Evolutionary conservation across 2,797 vertebrate genomes (phyloP), one percentile per base, ranked within the genome.

Genomic region (Gobionotothen gibberifrons): DNA sequence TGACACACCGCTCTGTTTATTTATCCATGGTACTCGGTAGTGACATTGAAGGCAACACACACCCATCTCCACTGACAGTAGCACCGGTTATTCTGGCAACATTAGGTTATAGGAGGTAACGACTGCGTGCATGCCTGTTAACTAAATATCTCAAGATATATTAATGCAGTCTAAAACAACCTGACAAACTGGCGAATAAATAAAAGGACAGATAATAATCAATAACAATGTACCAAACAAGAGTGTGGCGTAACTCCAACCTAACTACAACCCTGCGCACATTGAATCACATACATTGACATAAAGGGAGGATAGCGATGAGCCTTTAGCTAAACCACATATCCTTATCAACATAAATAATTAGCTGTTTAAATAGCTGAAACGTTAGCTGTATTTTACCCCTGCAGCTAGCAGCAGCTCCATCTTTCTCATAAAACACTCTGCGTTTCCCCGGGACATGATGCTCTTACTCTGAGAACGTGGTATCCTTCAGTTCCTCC

Each of bases 401-500:
- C 36, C 46, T 32, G 59, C 26, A 5, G 65, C 54, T 58, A 56
- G 22, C 39, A 55, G 46, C 11, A 60, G 19, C 12, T 43, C 11
- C 3, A 12, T 49, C 12, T 46, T 29, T 46, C 46, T 16, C 19
- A 17, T 5, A 11, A 14, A 1, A 40, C 5, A n/a, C 36, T 1
- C 16, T 39, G 26, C 40, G 11, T 29, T 14, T 14, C 19, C 43
- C 3, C 8, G 4, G n/a, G n/a, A 61, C 43, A 51, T 32, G 2
- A 39, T 7, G 60, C 8, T 81, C 94, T 89, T 90, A 99, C 97
- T 89, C 96, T 92, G 68, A 99, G 90, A 82, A 99, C 96, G 77
- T 99, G 97, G 88, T 98, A 99, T 52, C 98, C 98, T 86, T 97
- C 97, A 1, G 94, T 96, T 48, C 97, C 97, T 78, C 97, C 97